A percentile compares a stretch with the other conserved stretches of the same genome.
Evolutionary conservation across 2,113 vertebrate genomes (phyloP).

Genomic region (Nestor notabilis): DNA sequence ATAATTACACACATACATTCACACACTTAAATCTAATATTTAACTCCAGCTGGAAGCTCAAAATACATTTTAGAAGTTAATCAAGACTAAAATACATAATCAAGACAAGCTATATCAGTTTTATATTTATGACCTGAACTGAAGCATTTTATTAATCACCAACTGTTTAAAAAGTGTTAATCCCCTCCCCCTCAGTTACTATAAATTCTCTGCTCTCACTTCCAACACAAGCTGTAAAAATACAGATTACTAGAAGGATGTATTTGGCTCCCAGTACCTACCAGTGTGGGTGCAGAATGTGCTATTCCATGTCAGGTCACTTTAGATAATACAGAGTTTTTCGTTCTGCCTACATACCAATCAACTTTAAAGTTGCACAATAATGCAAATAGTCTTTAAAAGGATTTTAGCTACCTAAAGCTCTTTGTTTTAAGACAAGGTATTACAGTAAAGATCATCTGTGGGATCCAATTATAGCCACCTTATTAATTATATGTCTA

Average conservation of each 20-base stretch:
- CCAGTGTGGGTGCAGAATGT: background rate
- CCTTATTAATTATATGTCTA: slow-evolving; percentile 6
- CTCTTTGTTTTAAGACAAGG: slow-evolving; percentile 38
- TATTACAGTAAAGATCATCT: background rate
- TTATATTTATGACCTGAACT: slow-evolving; percentile 20
- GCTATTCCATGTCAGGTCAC: background rate
- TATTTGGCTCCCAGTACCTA: background rate
- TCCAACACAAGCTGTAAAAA: slow-evolving; percentile 19
- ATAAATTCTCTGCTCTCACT: background rate
- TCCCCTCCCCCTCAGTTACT: slow-evolving; percentile 16
- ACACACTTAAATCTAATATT: accelerated
- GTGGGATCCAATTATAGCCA: background rate
- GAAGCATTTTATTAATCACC: slow-evolving; percentile 36
- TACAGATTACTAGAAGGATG: background rate
- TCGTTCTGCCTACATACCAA: background rate
- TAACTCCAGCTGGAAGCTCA: background rate
- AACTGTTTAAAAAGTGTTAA: slow-evolving; percentile 11
- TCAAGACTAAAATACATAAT: slow-evolving; percentile 19
- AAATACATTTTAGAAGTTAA: slow-evolving; percentile 4
- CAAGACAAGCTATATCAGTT: background rate
- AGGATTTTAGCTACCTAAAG: slow-evolving; percentile 35
- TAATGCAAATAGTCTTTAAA: background rate
- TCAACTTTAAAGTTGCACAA: background rate
- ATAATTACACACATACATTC: background rate
- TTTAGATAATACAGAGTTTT: slow-evolving; percentile 7